Evolutionary conservation across 2,888 invertebrate species (phyloP), one percentile per base, ranked within the genome.

Genomic region (Leptinotarsa juncta): DNA sequence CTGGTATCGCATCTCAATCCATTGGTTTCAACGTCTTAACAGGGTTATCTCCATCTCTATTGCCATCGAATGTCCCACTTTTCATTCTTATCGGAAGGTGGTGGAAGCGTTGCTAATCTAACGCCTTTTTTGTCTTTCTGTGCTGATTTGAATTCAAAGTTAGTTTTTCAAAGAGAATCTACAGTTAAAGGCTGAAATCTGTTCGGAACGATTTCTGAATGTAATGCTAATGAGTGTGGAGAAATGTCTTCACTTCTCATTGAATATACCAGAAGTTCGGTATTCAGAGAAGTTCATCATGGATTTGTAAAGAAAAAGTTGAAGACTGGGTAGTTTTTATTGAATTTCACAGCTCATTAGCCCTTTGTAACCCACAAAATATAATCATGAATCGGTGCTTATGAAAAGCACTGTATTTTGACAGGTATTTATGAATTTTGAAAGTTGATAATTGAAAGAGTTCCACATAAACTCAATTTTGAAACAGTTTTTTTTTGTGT

Each of bases 1-100:
- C 74, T 75, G 78, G 80, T 83, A 83, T 84, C 84, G 81, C 82
- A 83, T 82, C 82, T 80, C 83, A 82, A 83, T 84, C 82, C 84
- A 83, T 84, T 82, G 84, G 82, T 83, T 82, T 80, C 81, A 75
- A 76, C 81, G 81, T 82, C 81, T 83, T 83, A 82, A 81, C 81
- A 81, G 81, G 80, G 79, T 78, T 79, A 75, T 78, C 78, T 74
- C 79, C 74, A 78, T 80, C 79, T 80, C 78, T 80, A 82, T 81
- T 76, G 79, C 72, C 76, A 67, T 65, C 68, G 67, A 74, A 62
- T 73, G 78, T 79, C 78, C 73, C 79, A 79, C 79, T 79, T 79
- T 78, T 80, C 79, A 79, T 80, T 76, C 81, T 82, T 81, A 82
- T 82, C 82, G 73, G 67, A 48, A 57, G 57, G 69, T 57, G 57